Base-by-base conservation (phyloP, 1,140 invertebrate species). In the Lepidurus packardi region DNA sequence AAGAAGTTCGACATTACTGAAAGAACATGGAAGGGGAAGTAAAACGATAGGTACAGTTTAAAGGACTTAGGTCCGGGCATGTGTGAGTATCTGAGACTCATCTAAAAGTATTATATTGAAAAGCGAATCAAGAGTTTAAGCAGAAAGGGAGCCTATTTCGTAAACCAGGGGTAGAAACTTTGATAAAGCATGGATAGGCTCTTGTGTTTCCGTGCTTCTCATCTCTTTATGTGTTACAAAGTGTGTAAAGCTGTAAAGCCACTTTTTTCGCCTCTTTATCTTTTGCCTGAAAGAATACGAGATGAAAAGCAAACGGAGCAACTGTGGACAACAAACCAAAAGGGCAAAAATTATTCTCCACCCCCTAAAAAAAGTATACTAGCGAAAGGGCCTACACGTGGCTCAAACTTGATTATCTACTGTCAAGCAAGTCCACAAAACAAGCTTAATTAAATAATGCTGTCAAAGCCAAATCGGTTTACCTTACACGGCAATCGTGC, bases 31-130 rank as follows among this genome's bases (percentile, higher is more conserved):
- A 4, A 34, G 34, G 34, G 34, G 34, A 4, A 34, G 34, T 34
- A 34, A 34, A 34, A 34, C 3, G 4, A 34, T n/a, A 34, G 3
- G 34, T 34, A 4, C 34, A 34, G 3, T 34, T 2, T 34, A 34
- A 34, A 34, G 34, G 34, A 4, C 34, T 34, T 4, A 34, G 34
- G 34, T 34, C 34, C 3, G 34, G 34, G 34, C 34, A 47, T 16
- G 7, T n/a, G 53, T 7, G 16, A 7, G 53, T 13, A n/a, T 16
- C 21, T 65, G 53, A 65, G 21, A 65, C 53, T 65, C 53, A 65
- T 65, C 53, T n/a, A 65, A 65, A 21, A 9, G 53, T n/a, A 65
- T 65, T 65, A 65, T 65, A 65, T 65, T 65, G 53, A 65, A 65
- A 13, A 65, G 53, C 53, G 53, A 65, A 65, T 65, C 53, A 65